Evolutionary conservation across 2,113 vertebrate genomes (phyloP), one percentile per base, ranked within the genome.

Genomic region (Stigmatopora argus): DNA sequence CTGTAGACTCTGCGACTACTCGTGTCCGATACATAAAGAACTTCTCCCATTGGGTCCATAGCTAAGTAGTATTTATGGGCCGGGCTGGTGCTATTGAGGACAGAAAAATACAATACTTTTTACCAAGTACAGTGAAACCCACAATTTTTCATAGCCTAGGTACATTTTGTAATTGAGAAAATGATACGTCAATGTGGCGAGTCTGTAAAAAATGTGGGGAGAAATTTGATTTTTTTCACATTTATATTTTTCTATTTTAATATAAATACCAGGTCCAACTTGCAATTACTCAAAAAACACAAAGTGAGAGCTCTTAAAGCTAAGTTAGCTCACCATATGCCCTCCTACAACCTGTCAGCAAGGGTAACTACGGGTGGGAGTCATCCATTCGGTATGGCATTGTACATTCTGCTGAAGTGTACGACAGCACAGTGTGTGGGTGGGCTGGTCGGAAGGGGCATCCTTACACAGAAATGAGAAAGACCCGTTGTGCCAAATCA

Each of bases 51-150:
- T 0, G 97, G 95, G 80, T 99, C 96, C 90, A 99, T 90, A 0
- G 96, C 95, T 87, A 99, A 87, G 81, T 99, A 99, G 63, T 99
- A 99, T 84, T 98, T 98, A 78, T 98, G 96, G 62, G 96, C 96
- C 10, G 96, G 95, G 73, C 95, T 98, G 70, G 95, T 96, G 88
- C 97, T 99, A 71, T 73, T 53, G 65, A 80, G 79, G 90, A 26
- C 89, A 58, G n/a, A 19, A 61, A 12, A 61, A 13, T 45, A 13
- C 13, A 23, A 14, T 13, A 61, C 19, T 61, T 61, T 45, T 15
- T 23, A n/a, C n/a, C 5, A 21, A 61, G 38, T 45, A 61, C 12
- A 44, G 34, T 41, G 12, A 21, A 44, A 5, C 2, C 5, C 1
- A 14, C 10, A 60, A 60, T 60, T 12, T 21, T 11, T 44, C 9